Conservation (phyloP, 2,888 invertebrate genomes). For the Acanthoscelides obtectus region DNA sequence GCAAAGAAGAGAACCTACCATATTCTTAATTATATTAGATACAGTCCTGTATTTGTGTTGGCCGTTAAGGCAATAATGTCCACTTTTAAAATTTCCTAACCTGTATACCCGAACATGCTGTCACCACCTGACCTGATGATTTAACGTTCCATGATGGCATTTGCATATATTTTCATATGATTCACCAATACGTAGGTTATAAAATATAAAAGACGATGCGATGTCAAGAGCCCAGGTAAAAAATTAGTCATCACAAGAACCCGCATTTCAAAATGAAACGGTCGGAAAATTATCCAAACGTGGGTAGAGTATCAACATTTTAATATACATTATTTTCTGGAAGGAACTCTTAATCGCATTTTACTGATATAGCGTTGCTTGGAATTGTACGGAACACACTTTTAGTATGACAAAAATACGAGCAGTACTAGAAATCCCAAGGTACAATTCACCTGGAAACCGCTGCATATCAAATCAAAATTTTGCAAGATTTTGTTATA, state of each 20-base stretch:
- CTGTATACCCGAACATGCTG: not conserved
- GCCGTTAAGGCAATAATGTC: too few species aligned
- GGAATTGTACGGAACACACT: too few species aligned
- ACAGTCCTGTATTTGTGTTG: too few species aligned
- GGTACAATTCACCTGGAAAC: too few species aligned
- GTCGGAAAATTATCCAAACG: not conserved
- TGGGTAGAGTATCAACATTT: not conserved
- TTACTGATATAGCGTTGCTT: too few species aligned
- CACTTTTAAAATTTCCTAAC: too few species aligned
- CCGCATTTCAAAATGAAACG: not conserved
- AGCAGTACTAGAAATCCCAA: too few species aligned
- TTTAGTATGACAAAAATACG: too few species aligned
- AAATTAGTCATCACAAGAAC: not conserved
- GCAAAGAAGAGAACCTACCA: too few species aligned
- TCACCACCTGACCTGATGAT: not conserved
- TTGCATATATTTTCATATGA: not conserved
- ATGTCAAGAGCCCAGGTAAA: not conserved
- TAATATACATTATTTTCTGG: not conserved
- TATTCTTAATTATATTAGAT: too few species aligned
- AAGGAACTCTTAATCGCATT: not conserved
- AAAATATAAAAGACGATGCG: not conserved
- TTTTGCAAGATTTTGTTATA: too few species aligned
- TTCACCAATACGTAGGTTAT: not conserved
- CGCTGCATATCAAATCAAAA: too few species aligned
- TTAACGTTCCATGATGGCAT: not conserved